A percentile compares a stretch with the other conserved stretches of the same genome.
Conservation (phyloP, 1,140 invertebrate genomes). For the Achatina immaculata region DNA sequence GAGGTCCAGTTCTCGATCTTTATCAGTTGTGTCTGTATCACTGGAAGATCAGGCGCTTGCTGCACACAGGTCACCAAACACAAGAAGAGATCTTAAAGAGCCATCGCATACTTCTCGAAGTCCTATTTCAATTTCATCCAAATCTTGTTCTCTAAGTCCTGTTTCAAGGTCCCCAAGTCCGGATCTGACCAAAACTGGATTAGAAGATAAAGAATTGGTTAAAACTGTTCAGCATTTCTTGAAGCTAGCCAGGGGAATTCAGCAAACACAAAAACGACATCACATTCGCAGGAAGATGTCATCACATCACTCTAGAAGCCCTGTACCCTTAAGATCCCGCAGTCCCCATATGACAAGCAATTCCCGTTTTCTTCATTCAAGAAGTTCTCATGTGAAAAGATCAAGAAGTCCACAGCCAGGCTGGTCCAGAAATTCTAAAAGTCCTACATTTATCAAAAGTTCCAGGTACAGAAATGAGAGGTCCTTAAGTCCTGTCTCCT, state of each 20-base stretch:
- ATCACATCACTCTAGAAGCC: not conserved
- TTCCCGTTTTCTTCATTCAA: not conserved
- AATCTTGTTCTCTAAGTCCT: not conserved
- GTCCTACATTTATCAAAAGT: not conserved
- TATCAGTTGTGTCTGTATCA: not conserved
- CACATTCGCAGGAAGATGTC: not conserved
- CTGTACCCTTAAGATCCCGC: not conserved
- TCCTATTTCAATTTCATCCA: not conserved
- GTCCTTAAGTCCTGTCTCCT: not conserved
- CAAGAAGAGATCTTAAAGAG: not conserved
- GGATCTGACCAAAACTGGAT: not conserved
- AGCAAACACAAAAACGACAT: not conserved
- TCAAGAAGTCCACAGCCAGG: not conserved
- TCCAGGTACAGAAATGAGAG: not conserved
- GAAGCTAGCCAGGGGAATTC: not conserved
- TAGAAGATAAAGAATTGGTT: not conserved
- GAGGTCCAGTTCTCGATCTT: not conserved
- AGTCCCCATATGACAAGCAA: not conserved
- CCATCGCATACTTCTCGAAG: not conserved
- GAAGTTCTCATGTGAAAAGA: not conserved
- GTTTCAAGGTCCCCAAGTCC: slow-evolving; percentile 1
- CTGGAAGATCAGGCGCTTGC: not conserved
- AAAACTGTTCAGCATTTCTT: slow-evolving; percentile 8
- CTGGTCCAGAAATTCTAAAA: slow-evolving; percentile 3
- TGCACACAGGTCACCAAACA: not conserved